Evolutionary conservation across 2,888 invertebrate species (phyloP).

Genomic region (Odontothrips loti): DNA sequence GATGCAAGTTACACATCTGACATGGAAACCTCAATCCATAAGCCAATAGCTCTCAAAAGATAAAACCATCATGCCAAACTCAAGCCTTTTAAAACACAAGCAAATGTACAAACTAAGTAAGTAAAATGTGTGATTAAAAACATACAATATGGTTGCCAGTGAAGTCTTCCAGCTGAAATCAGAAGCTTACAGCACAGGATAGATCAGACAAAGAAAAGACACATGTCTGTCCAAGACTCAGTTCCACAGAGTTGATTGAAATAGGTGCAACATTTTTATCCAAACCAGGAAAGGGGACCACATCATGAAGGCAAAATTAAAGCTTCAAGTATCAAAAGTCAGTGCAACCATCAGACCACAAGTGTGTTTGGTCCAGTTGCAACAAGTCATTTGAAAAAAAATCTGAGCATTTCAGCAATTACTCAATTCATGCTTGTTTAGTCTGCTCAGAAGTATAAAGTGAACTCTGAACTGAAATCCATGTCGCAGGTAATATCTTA

Average conservation of each 20-base stretch:
- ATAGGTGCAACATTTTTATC: not conserved
- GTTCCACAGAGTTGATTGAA: not conserved
- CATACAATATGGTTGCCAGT: not conserved
- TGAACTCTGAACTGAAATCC: constrained; percentile 14
- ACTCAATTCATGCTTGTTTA: constrained; percentile 14
- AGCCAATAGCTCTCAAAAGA: no score
- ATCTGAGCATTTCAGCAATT: not conserved
- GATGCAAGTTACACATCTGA: no score
- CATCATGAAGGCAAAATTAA: not conserved
- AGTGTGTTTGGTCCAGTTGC: not conserved
- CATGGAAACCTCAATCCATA: no score
- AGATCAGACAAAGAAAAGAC: not conserved
- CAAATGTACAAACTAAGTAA: no score
- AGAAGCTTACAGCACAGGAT: not conserved
- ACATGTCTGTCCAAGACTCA: not conserved
- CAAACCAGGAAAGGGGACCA: not conserved
- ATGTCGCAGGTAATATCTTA: not conserved
- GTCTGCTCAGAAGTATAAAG: not conserved
- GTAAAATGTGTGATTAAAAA: not conserved
- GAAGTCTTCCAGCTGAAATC: not conserved
- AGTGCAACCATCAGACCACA: not conserved
- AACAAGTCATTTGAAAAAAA: not conserved
- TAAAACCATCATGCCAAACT: no score
- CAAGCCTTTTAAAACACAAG: no score
- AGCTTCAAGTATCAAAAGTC: not conserved